phyloP scores from a whole-genome alignment of 2,888 invertebrate species.

The Orchesellides sinensis region DNA sequence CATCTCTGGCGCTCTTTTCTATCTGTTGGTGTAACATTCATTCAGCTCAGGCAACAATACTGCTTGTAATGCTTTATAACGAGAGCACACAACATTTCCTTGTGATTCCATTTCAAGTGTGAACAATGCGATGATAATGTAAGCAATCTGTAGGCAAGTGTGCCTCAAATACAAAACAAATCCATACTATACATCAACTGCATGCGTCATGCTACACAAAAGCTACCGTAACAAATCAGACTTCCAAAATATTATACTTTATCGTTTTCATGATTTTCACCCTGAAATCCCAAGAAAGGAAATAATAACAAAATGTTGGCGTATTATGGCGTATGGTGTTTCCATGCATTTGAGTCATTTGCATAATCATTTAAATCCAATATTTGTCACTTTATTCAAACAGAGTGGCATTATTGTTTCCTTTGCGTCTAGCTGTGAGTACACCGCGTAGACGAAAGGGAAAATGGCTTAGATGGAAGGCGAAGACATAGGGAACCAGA shows the following conservation, averaged over 20 bases:
- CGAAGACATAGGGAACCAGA: background rate
- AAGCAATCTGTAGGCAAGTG: background rate
- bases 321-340: background rate
- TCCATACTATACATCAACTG: background rate
- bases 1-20: conserved; percentile 7
- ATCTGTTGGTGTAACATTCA: background rate
- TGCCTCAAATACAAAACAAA: background rate
- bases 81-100: conserved; percentile 21
- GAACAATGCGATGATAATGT: conserved; percentile 40
- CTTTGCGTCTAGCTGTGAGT: conserved; percentile 32
- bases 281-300: conserved; percentile 33
- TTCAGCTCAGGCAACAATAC: background rate
- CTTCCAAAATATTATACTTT: conserved; percentile 15
- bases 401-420: conserved; percentile 47
- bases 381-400: conserved; percentile 59
- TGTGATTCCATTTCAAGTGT: conserved; percentile 60
- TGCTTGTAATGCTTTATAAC: background rate
- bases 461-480: conserved; percentile 13
- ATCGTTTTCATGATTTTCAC: conserved; percentile 39
- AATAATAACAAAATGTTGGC: background rate
- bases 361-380: conserved; percentile 63
- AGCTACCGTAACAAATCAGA: conserved; percentile 1
- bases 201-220: background rate
- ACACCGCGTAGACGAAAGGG: conserved; percentile 15
- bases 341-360: conserved; percentile 43